Evolutionary conservation across 1,140 invertebrate species (phyloP).

Genomic region (Drosophila nigrodunni): DNA sequence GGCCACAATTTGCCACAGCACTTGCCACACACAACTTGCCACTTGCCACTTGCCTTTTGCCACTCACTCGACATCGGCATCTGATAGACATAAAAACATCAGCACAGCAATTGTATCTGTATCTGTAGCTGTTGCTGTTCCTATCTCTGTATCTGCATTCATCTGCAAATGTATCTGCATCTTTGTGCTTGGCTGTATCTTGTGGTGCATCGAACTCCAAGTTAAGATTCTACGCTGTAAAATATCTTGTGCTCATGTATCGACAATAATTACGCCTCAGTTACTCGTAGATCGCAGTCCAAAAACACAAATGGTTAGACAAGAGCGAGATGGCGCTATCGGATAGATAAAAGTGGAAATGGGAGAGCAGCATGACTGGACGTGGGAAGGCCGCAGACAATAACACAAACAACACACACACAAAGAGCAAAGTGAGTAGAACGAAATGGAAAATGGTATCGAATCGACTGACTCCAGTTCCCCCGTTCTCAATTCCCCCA

Average conservation of each 20-base stretch:
- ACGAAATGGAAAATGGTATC: slow-evolving; percentile 76
- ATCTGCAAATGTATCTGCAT: slow-evolving; percentile 18
- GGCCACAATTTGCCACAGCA: slow-evolving; percentile 41
- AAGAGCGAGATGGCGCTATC: background rate
- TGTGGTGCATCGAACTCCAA: slow-evolving; percentile 63
- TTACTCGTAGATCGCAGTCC: slow-evolving; percentile 58
- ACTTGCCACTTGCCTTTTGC: slow-evolving; percentile 4
- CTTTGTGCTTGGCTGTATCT: slow-evolving; percentile 15
- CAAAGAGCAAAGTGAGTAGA: slow-evolving; percentile 47
- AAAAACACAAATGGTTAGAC: slow-evolving; percentile 19
- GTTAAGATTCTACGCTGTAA: slow-evolving; percentile 37
- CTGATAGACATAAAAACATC: slow-evolving; percentile 77
- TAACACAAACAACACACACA: slow-evolving; percentile 45
- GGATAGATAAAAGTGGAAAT: no score
- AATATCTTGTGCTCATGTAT: slow-evolving; percentile 57
- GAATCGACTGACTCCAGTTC: slow-evolving; percentile 49
- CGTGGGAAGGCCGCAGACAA: slow-evolving; percentile 48
- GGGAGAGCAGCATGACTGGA: slow-evolving; percentile 10
- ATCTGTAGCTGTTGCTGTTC: slow-evolving; percentile 14
- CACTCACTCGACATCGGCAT: slow-evolving; percentile 41
- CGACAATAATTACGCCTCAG: slow-evolving; percentile 67
- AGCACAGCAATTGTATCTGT: slow-evolving; percentile 39
- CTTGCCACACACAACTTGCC: slow-evolving; percentile 21
- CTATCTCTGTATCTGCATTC: slow-evolving; percentile 9
- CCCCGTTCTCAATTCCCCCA: background rate